Evolutionary conservation across 2,888 invertebrate genomes (phyloP).

Genomic region (Gari tellinella): DNA sequence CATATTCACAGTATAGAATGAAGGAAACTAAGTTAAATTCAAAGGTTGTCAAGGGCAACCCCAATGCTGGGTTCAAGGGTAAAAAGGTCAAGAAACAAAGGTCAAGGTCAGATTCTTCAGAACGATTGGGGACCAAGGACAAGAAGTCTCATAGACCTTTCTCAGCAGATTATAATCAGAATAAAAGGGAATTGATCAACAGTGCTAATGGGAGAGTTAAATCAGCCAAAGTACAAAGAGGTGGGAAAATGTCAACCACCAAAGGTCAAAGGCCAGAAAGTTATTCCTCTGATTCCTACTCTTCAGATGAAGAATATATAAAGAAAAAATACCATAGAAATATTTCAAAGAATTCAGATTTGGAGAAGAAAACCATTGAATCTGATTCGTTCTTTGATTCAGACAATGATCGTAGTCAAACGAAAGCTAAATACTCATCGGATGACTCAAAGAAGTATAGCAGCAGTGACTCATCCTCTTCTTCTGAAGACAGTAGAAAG

Average conservation of each 20-base stretch:
- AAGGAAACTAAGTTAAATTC: slow-evolving; percentile 27
- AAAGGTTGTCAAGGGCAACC: slow-evolving; percentile 30
- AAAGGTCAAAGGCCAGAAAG: slow-evolving; percentile 45
- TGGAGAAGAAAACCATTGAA: slow-evolving; percentile 23
- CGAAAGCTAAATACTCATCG: background rate
- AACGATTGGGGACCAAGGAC: slow-evolving; percentile 17
- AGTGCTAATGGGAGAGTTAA: slow-evolving; percentile 33
- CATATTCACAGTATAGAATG: slow-evolving; percentile 53
- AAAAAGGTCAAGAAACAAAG: slow-evolving; percentile 45
- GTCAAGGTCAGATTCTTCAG: slow-evolving; percentile 42
- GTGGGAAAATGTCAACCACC: slow-evolving; percentile 20
- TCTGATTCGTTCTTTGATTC: slow-evolving; percentile 55
- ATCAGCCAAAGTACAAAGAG: slow-evolving; percentile 29
- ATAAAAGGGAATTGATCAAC: slow-evolving; percentile 38
- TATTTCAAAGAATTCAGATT: slow-evolving; percentile 22
- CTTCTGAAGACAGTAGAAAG: background rate
- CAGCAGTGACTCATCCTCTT: background rate
- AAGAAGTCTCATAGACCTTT: slow-evolving; percentile 26
- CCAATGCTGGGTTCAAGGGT: slow-evolving; percentile 52
- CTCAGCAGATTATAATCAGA: slow-evolving; percentile 53
- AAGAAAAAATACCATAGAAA: slow-evolving; percentile 28
- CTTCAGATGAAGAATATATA: slow-evolving; percentile 49
- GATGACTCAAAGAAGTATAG: background rate
- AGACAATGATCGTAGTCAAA: slow-evolving; percentile 23
- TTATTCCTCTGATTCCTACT: slow-evolving; percentile 55